These are phyloP conservation scores for Phaethon lepturus DNA, from an alignment of 2,113 vertebrate genomes.

Conservation along the genomic window DNA sequence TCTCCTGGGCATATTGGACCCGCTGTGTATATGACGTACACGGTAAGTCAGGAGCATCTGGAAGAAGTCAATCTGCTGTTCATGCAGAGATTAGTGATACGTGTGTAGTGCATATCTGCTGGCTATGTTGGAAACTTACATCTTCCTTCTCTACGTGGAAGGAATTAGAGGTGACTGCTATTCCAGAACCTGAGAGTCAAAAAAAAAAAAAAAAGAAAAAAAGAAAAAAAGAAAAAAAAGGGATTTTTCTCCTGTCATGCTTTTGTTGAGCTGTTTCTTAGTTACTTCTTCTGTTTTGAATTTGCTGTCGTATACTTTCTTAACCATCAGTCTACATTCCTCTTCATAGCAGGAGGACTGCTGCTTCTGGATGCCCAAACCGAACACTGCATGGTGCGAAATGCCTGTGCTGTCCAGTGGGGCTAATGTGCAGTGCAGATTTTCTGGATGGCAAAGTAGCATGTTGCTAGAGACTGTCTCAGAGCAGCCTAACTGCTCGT, in stretches of 20 bases:
- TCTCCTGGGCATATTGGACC: background rate
- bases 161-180: background rate
- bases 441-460: background rate
- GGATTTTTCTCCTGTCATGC: background rate
- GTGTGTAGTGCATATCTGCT: background rate
- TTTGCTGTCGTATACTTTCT: background rate
- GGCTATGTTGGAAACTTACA: background rate
- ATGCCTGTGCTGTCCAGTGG: background rate
- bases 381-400: background rate
- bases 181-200: background rate
- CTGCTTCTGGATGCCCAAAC: background rate
- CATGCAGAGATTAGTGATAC: background rate
- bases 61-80: background rate
- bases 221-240: fast-evolving
- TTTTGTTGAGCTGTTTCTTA: background rate
- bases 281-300: background rate
- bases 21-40: background rate
- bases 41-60: background rate
- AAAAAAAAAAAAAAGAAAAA: background rate
- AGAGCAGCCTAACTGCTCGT: background rate
- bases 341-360: background rate
- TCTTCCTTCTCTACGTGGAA: background rate
- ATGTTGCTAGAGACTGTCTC: background rate
- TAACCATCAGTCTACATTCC: background rate
- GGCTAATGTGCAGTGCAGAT: background rate